These are phyloP conservation scores for Sinotaia quadrata DNA, from an alignment of 2,888 invertebrate genomes.

Conservation along the genomic window DNA sequence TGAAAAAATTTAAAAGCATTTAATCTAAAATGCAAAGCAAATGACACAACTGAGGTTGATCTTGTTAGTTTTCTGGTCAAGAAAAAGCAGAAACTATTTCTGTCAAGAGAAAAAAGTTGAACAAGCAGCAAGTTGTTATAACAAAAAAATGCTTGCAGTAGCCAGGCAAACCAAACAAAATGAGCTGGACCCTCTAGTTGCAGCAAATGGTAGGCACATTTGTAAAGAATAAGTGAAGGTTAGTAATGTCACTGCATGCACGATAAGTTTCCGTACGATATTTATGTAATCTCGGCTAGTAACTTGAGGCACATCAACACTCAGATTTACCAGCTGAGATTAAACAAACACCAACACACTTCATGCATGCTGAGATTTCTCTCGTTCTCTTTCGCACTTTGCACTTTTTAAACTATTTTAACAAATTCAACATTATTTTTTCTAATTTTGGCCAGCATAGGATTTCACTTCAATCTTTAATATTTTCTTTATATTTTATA, in stretches of 20 bases:
- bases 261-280: conserved; percentile 37
- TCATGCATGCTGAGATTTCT: conserved; percentile 28
- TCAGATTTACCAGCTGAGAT: conserved; percentile 99
- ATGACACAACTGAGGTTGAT: no score
- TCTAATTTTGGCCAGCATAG: no score
- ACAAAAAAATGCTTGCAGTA: neutral
- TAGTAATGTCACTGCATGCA: neutral
- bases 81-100: no score
- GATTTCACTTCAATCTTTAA: no score
- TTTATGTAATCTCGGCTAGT: conserved; percentile 86
- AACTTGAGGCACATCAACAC: conserved; percentile 84
- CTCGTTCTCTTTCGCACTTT: no score
- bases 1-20: no score
- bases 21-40: no score
- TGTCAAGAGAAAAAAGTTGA: no score
- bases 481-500: no score
- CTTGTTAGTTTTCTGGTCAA: no score
- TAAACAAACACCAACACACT: conserved; percentile 76
- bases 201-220: neutral
- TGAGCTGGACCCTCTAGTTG: neutral
- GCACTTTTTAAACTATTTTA: no score
- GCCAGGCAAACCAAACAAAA: neutral
- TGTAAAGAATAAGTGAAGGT: neutral
- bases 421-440: no score
- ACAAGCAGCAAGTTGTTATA: neutral